These are phyloP conservation scores for Plagodis dolabraria DNA, from an alignment of 2,888 invertebrate genomes.

Conservation along the genomic window DNA sequence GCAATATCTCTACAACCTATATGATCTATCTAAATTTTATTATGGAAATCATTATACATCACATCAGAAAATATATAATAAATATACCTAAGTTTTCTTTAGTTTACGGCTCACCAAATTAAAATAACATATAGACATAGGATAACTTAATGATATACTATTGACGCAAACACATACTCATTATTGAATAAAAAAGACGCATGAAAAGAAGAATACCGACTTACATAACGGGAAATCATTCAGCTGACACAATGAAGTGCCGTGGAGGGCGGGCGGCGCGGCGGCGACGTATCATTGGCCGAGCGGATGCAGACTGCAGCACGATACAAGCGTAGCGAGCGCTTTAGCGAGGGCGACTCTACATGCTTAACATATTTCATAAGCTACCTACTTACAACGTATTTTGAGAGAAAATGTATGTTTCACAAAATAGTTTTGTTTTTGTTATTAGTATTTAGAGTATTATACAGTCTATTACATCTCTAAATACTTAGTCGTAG, in stretches of 20 bases:
- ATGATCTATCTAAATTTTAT: too few species aligned
- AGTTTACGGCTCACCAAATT: too few species aligned
- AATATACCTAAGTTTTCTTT: too few species aligned
- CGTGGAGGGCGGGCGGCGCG: slow-evolving; percentile 58
- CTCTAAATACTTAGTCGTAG: too few species aligned
- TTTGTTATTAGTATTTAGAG: too few species aligned
- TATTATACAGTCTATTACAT: too few species aligned
- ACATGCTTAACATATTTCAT: too few species aligned
- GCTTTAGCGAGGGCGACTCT: slow-evolving; percentile 7
- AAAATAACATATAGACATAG: too few species aligned
- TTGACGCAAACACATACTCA: slow-evolving; percentile 4
- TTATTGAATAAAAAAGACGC: slow-evolving; percentile 27
- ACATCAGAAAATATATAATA: too few species aligned
- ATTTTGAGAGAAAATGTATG: neutral
- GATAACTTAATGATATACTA: neutral
- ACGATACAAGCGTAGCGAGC: slow-evolving; percentile 33
- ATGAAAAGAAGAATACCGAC: slow-evolving; percentile 46
- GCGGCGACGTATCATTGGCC: slow-evolving; percentile 47
- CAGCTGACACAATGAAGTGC: slow-evolving; percentile 76
- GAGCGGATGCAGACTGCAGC: slow-evolving; percentile 35
- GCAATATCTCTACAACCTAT: too few species aligned
- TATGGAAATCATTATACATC: too few species aligned
- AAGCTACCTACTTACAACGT: neutral
- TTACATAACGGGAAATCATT: slow-evolving; percentile 47
- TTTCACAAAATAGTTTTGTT: too few species aligned